Percentiles rank a stretch among this genome's conserved stretches.
phyloP scores from a whole-genome alignment of 1,140 invertebrate species.

The Eueides isabella region DNA sequence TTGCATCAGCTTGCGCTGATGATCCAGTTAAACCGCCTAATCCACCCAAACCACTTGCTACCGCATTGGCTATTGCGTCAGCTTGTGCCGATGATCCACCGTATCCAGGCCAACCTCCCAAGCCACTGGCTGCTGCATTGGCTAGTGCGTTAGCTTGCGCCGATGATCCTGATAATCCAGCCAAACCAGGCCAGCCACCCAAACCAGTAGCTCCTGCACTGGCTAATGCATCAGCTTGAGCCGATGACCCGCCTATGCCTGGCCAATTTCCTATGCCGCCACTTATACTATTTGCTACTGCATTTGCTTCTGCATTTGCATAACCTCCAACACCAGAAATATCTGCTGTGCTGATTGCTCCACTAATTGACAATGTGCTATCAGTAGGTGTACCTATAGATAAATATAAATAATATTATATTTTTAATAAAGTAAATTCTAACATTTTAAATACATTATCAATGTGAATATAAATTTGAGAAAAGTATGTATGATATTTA shows the following conservation, averaged over 20 bases:
- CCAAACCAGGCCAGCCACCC: slow-evolving; percentile 19
- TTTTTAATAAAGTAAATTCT: not conserved
- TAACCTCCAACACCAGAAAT: slow-evolving; percentile 6
- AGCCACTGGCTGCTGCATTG: not conserved
- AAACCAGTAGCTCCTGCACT: slow-evolving; percentile 15
- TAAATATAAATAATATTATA: not conserved
- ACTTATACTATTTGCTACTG: slow-evolving; percentile 15
- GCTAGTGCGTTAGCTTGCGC: slow-evolving; percentile 40
- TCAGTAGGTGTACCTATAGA: not conserved
- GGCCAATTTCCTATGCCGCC: slow-evolving; percentile 18
- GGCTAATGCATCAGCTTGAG: slow-evolving; percentile 39
- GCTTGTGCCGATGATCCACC: slow-evolving; percentile 26
- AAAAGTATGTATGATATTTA: not conserved
- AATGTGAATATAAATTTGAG: too few species aligned
- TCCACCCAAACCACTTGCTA: not conserved
- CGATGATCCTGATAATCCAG: slow-evolving; percentile 21
- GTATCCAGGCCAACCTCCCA: not conserved
- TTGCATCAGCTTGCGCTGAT: slow-evolving; percentile 23
- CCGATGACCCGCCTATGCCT: slow-evolving; percentile 34
- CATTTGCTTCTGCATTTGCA: slow-evolving; percentile 38
- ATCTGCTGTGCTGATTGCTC: slow-evolving; percentile 35
- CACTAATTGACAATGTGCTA: not conserved
- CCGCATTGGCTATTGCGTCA: slow-evolving; percentile 34
- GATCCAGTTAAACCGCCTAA: slow-evolving; percentile 12
- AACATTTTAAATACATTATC: not conserved